Percentiles rank a stretch among this genome's conserved stretches.
phyloP scores from a whole-genome alignment of 1,140 invertebrate genomes.

The Lepidurus apus region DNA sequence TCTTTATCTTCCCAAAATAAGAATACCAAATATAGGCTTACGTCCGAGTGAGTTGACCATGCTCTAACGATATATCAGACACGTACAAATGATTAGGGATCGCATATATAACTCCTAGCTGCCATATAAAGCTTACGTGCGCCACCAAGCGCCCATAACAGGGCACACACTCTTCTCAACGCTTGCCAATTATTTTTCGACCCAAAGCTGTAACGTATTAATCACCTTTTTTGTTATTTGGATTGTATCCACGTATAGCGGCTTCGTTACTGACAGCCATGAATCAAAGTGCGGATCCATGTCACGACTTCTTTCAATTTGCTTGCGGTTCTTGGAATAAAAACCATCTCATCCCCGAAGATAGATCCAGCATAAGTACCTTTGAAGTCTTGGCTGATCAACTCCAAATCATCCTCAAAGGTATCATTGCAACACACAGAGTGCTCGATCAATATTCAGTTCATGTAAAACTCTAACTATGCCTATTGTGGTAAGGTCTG shows the following conservation, averaged over 20 bases:
- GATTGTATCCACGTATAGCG: conserved; percentile 52
- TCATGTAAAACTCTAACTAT: background rate
- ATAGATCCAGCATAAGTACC: conserved; percentile 76
- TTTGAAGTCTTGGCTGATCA: conserved; percentile 84
- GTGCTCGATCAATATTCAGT: background rate
- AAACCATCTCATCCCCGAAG: conserved; percentile 81
- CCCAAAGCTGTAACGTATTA: conserved; percentile 26
- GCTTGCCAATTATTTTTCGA: conserved; percentile 29
- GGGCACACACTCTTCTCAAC: background rate
- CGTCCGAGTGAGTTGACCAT: background rate
- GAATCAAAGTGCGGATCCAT: conserved; percentile 72
- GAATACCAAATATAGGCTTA: conserved; percentile 14
- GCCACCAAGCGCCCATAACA: conserved; percentile 4
- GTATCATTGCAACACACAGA: conserved; percentile 40
- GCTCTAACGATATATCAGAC: background rate
- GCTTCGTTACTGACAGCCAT: conserved; percentile 76
- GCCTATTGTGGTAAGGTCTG: conserved; percentile 49
- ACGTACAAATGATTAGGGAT: background rate
- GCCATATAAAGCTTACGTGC: conserved; percentile 29
- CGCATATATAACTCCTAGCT: conserved; percentile 10
- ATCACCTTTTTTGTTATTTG: conserved; percentile 17
- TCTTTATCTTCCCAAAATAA: background rate
- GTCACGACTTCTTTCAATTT: conserved; percentile 82
- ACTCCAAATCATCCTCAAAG: conserved; percentile 75
- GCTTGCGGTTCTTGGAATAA: conserved; percentile 80